Evolutionary conservation across 2,113 vertebrate species (phyloP).

Genomic region (Gorsachius goisagi): DNA sequence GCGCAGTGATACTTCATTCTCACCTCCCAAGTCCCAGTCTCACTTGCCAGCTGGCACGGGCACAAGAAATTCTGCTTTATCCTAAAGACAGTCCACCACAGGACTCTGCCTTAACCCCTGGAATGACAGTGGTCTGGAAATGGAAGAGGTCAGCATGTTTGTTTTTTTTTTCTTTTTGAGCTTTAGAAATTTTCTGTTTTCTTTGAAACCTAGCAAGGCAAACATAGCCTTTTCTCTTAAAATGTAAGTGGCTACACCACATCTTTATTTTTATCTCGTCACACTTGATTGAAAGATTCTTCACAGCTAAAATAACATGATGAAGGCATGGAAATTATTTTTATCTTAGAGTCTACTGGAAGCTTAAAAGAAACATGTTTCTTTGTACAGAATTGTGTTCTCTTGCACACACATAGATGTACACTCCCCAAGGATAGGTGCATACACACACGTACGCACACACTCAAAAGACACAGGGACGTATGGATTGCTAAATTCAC

Average conservation of each 20-base stretch:
- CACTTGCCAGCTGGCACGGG: not conserved
- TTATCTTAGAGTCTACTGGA: not conserved
- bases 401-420: not conserved
- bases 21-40: not conserved
- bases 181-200: not conserved
- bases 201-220: not conserved
- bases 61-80: slow-evolving; percentile 13
- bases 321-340: not conserved
- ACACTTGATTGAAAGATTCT: not conserved
- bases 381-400: not conserved
- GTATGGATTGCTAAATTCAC: not conserved
- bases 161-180: not conserved
- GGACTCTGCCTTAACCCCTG: not conserved
- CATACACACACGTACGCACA: not conserved
- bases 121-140: not conserved
- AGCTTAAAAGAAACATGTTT: not conserved
- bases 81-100: not conserved
- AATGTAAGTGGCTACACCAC: not conserved
- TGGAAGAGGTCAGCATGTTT: not conserved
- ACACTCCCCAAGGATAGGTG: not conserved
- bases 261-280: not conserved
- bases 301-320: not conserved
- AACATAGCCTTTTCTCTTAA: not conserved
- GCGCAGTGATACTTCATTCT: not conserved
- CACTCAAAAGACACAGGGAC: not conserved